Base-by-base conservation (phyloP, 2,797 vertebrate genomes). In the Sebastes vulpes region DNA sequence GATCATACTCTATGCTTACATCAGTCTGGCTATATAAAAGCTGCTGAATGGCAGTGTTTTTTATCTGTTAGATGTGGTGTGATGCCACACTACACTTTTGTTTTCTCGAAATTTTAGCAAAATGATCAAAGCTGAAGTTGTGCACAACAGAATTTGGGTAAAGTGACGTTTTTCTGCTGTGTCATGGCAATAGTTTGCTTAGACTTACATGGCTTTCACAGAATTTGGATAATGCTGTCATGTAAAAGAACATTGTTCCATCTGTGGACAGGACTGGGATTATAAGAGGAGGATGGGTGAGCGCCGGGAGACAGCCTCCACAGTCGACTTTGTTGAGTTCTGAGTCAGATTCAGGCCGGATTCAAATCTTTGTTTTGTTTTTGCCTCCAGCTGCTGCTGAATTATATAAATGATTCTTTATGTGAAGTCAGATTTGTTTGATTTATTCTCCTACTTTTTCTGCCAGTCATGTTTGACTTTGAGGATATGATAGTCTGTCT, bases 1-100 rank as follows among this genome's bases (percentile, higher is more conserved):
- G 70, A 88, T 87, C 76, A 84, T 79, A 78, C 46, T 72, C 63
- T 66, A 9, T 70, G 65, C 87, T 82, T 75, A 67, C 74, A 65
- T 78, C 23, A 71, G 75, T 65, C 52, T 72, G 65, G 75, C 54
- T 56, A 14, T 42, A 50, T 65, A 66, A 83, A 84, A 77, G 69
- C 2, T 82, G 83, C 79, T 87, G 81, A 85, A 79, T 63, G 29
- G 74, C n/a, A 31, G 53, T 67, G 28, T 71, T 84, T 61, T 50
- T 8, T 23, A 14, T 68, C 53, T 63, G 20, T 75, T 10, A 69
- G 60, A 61, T 16, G 60, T 25, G 4, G 14, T 71, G 48, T 20
- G 35, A 65, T 58, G 28, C 23, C 5, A 38, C 5, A 38, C 3
- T 5, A 12, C 9, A 53, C 16, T 10, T 67, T 31, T 60, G 10